Evolutionary conservation across 2,113 vertebrate genomes (phyloP), one percentile per base, ranked within the genome.

Genomic region (Microtus ochrogaster): DNA sequence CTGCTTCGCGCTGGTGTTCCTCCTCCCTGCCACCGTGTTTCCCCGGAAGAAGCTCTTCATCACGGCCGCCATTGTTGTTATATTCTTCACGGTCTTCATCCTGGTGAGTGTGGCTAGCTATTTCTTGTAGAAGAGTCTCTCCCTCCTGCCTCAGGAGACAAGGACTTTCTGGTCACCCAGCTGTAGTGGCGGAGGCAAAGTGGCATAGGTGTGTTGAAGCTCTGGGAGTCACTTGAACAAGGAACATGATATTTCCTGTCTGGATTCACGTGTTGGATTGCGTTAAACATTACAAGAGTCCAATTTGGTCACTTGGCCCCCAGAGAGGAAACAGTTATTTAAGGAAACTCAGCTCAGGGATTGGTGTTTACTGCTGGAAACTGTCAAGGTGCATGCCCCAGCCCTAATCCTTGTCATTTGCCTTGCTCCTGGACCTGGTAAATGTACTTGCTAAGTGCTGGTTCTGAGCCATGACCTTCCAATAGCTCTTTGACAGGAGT

Each of bases 1-100:
- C 98, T 99, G 99, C 14, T 99, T 99, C 91, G 99, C 99, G 0
- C 98, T 99, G 84, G 99, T 99, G 13, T 99, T 99, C 97, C 99
- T 99, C 2, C 99, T 99, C 61, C 99, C 99, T 5, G 98, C 99
- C 13, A 95, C 98, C 21, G 99, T 97, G 94, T 99, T 99, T 61
- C 98, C 98, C 70, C 99, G 99, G 92, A 99, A 99, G 94, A 99
- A 99, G 88, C 98, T 99, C 39, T 99, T 99, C 90, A 98, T 99
- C 96, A 99, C 99, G 0, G 98, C 99, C 86, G 99, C 99, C 13
- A 99, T 99, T 0, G 99, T 98, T n/a, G 97, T 99, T 88, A 99
- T 99, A 97, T 98, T 99, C 97, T 99, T 99, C 77, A 99, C 99
- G 0, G 99, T 99, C 92, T 99, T 99, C 97, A 98, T 99, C 95